A percentile compares a stretch with the other conserved stretches of the same genome.
Conservation (phyloP, 2,113 vertebrate species). For the Alectura lathami region DNA sequence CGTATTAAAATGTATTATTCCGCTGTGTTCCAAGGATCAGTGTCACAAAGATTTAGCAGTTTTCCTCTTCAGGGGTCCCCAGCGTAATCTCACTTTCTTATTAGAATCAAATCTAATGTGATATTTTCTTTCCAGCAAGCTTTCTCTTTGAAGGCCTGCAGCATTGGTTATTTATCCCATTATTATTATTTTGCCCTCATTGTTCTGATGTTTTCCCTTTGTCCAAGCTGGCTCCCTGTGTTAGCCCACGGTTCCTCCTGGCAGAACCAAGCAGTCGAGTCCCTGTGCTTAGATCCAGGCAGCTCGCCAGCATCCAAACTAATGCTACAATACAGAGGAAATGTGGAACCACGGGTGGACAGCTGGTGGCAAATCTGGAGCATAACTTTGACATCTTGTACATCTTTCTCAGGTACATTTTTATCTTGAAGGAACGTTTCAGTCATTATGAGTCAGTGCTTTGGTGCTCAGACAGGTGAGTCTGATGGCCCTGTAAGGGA, state of each 20-base stretch:
- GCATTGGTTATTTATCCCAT: constrained; percentile 2
- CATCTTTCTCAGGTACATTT: background rate
- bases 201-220: background rate
- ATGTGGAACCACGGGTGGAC: background rate
- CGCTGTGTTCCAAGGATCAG: background rate
- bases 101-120: constrained; percentile 15
- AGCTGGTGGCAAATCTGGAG: background rate
- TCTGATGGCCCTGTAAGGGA: background rate
- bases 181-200: background rate
- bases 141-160: constrained; percentile 20
- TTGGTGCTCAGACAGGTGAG: background rate
- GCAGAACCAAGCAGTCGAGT: background rate
- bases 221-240: background rate
- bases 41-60: background rate
- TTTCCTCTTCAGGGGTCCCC: constrained; percentile 38
- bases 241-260: background rate
- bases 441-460: background rate
- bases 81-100: constrained; percentile 11
- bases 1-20: constrained; percentile 51
- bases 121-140: constrained; percentile 29
- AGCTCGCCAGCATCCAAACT: background rate
- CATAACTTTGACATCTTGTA: background rate
- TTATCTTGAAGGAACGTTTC: background rate
- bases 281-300: background rate
- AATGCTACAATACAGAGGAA: background rate